These are phyloP conservation scores for Camptogramma bilineatum DNA, from an alignment of 2,888 invertebrate genomes.

Conservation along the genomic window DNA sequence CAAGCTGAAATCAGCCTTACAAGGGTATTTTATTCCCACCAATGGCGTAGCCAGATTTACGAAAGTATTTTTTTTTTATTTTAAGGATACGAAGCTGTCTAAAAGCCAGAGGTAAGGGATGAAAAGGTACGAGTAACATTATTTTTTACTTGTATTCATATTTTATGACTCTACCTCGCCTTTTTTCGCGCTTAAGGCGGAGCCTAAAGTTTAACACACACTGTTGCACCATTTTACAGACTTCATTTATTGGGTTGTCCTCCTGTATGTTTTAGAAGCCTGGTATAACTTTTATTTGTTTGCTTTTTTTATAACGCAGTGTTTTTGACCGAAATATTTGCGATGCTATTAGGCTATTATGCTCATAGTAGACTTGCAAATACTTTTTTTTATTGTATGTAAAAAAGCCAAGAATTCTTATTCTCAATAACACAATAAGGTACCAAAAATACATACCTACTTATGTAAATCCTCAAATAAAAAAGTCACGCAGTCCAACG, in stretches of 20 bases:
- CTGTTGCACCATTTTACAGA: constrained; percentile 12
- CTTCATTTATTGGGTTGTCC: constrained; percentile 11
- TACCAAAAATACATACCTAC: too few species aligned
- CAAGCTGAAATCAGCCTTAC: background rate
- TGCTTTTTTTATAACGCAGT: too few species aligned
- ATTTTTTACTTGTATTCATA: constrained; percentile 10
- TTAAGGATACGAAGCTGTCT: constrained; percentile 17
- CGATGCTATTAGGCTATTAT: too few species aligned
- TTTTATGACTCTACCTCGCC: constrained; percentile 8
- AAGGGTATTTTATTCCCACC: constrained; percentile 9
- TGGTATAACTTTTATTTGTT: constrained; percentile 7
- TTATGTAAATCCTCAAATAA: too few species aligned
- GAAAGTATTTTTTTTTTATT: constrained; percentile 9
- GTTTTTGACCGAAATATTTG: too few species aligned
- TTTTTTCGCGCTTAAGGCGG: constrained; percentile 14
- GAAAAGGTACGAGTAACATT: constrained; percentile 8
- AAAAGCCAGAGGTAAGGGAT: background rate
- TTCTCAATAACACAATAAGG: too few species aligned
- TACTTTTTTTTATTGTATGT: too few species aligned
- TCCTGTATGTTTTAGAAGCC: constrained; percentile 7
- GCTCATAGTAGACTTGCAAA: too few species aligned
- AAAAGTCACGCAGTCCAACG: too few species aligned
- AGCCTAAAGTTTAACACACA: constrained; percentile 18
- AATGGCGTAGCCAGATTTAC: constrained; percentile 9
- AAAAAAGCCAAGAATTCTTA: too few species aligned